Evolutionary conservation across 2,888 invertebrate species (phyloP).

Genomic region (Acanthosepion pharaonis): DNA sequence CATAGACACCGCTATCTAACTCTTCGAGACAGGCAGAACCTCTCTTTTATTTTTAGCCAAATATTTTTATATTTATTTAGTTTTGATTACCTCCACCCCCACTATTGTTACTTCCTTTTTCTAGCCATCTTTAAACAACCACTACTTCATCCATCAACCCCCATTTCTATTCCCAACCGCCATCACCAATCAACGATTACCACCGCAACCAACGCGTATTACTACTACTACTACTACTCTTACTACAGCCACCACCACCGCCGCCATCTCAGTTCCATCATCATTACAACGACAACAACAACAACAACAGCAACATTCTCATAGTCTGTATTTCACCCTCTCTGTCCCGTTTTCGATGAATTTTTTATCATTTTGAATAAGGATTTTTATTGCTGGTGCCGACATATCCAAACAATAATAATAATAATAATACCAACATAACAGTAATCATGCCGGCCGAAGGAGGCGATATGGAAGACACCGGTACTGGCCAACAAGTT

Average conservation of each 20-base stretch:
- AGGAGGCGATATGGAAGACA: not conserved
- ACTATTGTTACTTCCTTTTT: not conserved
- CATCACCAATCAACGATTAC: not conserved
- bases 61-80: not conserved
- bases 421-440: not conserved
- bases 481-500: not conserved
- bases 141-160: not conserved
- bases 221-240: not conserved
- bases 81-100: not conserved
- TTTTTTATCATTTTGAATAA: not conserved
- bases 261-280: not conserved
- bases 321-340: not conserved
- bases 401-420: not conserved
- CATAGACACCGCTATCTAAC: not conserved
- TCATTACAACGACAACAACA: not conserved
- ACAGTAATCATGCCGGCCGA: not conserved
- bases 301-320: not conserved
- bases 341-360: not conserved
- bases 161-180: not conserved
- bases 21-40: not conserved
- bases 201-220: not conserved
- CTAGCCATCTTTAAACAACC: not conserved
- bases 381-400: not conserved
- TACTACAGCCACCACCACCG: not conserved
- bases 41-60: not conserved